phyloP scores from a whole-genome alignment of 1,140 invertebrate genomes.

The Calycopis cecrops region DNA sequence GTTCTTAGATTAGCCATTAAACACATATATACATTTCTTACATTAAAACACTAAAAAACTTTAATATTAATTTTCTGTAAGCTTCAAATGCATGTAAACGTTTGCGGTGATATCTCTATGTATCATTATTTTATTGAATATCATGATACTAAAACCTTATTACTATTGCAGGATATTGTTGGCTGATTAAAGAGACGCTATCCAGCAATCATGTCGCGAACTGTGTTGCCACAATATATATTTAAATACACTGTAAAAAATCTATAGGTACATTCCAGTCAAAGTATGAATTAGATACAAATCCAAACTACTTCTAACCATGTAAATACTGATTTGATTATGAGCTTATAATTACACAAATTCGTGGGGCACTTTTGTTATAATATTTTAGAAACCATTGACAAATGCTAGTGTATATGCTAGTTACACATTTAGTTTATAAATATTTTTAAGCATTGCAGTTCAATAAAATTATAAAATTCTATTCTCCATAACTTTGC shows the following conservation, averaged over 20 bases:
- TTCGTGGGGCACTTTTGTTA: constrained; percentile 59
- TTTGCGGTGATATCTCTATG: too few relatives aligned
- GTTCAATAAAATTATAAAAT: not conserved
- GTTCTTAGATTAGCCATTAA: not conserved
- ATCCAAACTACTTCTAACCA: constrained; percentile 53
- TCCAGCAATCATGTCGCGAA: not conserved
- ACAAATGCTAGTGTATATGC: constrained; percentile 24
- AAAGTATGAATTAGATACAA: constrained; percentile 45
- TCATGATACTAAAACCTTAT: too few relatives aligned
- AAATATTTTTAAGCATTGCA: not conserved
- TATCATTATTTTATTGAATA: too few relatives aligned
- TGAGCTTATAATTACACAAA: constrained; percentile 55
- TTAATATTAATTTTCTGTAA: too few relatives aligned
- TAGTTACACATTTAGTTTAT: not conserved
- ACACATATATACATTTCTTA: not conserved
- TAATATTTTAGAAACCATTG: constrained; percentile 35
- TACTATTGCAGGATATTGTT: too few relatives aligned
- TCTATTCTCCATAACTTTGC: too few relatives aligned
- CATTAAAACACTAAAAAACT: too few relatives aligned
- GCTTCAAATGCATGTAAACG: too few relatives aligned
- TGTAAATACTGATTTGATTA: constrained; percentile 59
- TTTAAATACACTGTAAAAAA: constrained; percentile 52
- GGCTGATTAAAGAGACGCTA: too few relatives aligned
- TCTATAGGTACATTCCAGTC: constrained; percentile 51
- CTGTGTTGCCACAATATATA: constrained; percentile 38